Conservation (phyloP, 2,888 invertebrate genomes). For the Drosophila meridiana region DNA sequence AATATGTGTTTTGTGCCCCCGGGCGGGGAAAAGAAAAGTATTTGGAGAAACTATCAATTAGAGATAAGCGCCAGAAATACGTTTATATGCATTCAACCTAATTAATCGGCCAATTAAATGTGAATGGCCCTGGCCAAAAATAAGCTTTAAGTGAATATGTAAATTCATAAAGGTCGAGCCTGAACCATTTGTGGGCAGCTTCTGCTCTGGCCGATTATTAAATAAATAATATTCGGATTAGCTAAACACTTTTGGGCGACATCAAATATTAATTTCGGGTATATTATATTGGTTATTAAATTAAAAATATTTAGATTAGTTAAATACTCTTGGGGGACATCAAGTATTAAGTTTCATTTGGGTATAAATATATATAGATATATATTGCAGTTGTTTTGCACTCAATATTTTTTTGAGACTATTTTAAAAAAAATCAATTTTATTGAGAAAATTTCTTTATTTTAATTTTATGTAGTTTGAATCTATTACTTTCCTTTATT, state of each 20-base stretch:
- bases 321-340: background rate
- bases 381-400: no score
- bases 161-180: background rate
- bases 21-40: background rate
- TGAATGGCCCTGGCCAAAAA: constrained; percentile 8
- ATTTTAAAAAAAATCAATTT: no score
- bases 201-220: background rate
- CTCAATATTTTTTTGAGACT: no score
- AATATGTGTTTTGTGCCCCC: background rate
- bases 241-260: background rate
- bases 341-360: background rate
- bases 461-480: no score
- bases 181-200: background rate
- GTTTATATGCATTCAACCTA: constrained; percentile 3
- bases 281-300: background rate
- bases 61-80: constrained; percentile 17
- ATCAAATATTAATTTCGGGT: background rate
- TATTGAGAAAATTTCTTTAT: no score
- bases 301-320: background rate
- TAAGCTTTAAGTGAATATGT: constrained; percentile 11
- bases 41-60: constrained; percentile 27
- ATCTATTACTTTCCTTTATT: no score
- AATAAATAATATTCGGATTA: background rate
- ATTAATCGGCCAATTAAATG: constrained; percentile 25
- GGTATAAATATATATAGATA: no score